Conservation (phyloP, 2,797 vertebrate species). For the Rhyacichthys aspro region DNA sequence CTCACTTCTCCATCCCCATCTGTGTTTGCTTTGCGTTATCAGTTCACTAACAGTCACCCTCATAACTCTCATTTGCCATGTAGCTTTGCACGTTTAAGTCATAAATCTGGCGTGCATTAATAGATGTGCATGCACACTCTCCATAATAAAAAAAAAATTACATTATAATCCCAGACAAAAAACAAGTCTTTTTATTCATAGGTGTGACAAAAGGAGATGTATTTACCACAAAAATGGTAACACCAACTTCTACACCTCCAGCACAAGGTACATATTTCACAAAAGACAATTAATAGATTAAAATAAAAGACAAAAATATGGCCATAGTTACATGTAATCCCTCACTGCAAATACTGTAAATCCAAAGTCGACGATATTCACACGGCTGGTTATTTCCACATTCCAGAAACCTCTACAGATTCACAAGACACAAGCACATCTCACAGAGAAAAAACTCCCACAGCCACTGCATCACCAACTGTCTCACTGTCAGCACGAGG, state of each 20-base stretch:
- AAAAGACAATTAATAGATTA: too few relatives aligned
- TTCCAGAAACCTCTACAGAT: slow-evolving; percentile 24
- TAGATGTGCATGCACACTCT: slow-evolving; percentile 5
- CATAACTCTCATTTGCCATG: neutral
- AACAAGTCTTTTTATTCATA: slow-evolving; percentile 28
- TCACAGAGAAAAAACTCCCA: slow-evolving; percentile 20
- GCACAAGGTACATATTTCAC: slow-evolving; percentile 48
- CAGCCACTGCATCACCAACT: slow-evolving; percentile 14
- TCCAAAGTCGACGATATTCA: neutral
- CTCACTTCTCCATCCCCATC: neutral
- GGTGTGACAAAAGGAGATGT: slow-evolving; percentile 20
- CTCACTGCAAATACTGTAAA: too few relatives aligned
- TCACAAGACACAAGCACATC: slow-evolving; percentile 13
- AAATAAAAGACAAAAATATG: too few relatives aligned
- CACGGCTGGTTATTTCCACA: slow-evolving; percentile 11
- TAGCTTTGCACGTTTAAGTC: neutral
- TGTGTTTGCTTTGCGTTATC: slow-evolving; percentile 5
- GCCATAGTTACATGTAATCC: neutral
- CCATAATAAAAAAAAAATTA: neutral
- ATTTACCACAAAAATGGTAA: slow-evolving; percentile 3
- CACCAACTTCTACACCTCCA: slow-evolving; percentile 13
- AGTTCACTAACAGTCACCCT: slow-evolving; percentile 18
- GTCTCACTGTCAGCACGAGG: slow-evolving; percentile 29
- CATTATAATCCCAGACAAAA: neutral
- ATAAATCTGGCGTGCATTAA: slow-evolving; percentile 16